Evolutionary conservation across 2,113 vertebrate species (phyloP), one percentile per base, ranked within the genome.

Genomic region (Gallinago media): DNA sequence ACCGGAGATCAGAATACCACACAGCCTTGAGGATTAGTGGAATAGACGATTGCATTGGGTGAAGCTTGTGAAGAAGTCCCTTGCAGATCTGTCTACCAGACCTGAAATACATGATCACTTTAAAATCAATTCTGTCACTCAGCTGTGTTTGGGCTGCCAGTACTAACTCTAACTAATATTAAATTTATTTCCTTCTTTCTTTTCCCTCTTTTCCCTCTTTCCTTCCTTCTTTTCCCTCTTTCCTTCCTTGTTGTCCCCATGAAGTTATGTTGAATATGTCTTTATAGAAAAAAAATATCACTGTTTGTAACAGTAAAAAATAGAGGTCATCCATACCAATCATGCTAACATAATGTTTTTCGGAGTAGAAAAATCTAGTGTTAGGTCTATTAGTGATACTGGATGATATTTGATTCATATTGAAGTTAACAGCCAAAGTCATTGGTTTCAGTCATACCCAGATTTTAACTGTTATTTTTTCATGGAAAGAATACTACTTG

Each of bases 31-130:
- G 15, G 11, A 36, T 7, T 47, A 73, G 6, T 9, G 12, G 29
- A 77, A 68, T 2, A 82, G 14, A n/a, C 0, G 0, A 13, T 23
- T 56, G 16, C 5, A 67, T 12, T 44, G 14, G 3, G 8, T 49
- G 23, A 85, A 82, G 7, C 2, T 61, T 40, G 47, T 6, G 19
- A 47, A 21, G 6, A 44, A 5, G 2, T 26, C 8, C 11, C 21
- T 84, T 54, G 11, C 25, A 49, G 15, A 9, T 72, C 47, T 83
- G 12, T 50, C 34, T 42, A 12, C 19, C 5, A 23, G 16, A 68
- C 1, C 2, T 38, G 17, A 86, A 62, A 42, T 63, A 46, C 3
- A 40, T 21, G 11, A n/a, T 46, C 6, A 50, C 7, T 72, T 75
- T 38, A 58, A 91, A 71, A 50, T 4, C 9, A 14, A 0, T n/a